Evolutionary conservation across 2,797 vertebrate species (phyloP).

Genomic region (Capromys pilorides): DNA sequence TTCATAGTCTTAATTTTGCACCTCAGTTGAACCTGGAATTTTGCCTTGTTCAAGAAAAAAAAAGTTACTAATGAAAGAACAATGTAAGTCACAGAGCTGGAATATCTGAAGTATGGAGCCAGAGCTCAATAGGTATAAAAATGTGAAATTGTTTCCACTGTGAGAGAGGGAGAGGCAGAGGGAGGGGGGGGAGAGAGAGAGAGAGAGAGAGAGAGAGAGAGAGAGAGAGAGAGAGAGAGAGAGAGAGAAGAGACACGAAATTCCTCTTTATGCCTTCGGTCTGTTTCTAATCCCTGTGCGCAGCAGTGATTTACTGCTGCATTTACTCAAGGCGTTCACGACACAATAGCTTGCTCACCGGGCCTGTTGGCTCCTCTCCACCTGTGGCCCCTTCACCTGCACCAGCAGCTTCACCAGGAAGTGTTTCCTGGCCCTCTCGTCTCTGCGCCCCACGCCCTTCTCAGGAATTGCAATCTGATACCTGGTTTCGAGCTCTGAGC

Average conservation of each 20-base stretch:
- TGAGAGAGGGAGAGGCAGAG: no score
- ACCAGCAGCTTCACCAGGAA: conserved; percentile 63
- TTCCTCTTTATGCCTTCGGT: neutral
- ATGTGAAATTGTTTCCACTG: neutral
- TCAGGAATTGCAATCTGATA: conserved; percentile 74
- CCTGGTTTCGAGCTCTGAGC: conserved; percentile 64
- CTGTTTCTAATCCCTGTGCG: conserved; percentile 68
- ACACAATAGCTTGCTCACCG: conserved; percentile 58
- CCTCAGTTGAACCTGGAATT: no score
- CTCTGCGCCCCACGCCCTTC: conserved; percentile 72
- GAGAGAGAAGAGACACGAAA: neutral
- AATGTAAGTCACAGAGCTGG: neutral
- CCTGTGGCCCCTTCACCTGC: conserved; percentile 63
- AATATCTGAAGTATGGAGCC: neutral
- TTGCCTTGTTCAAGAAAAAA: neutral
- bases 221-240: no score
- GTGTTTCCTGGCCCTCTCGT: conserved; percentile 35
- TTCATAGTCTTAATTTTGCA: conserved; percentile 32
- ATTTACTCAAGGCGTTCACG: conserved; percentile 76
- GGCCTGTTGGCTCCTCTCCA: conserved; percentile 57
- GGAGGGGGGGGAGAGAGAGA: no score
- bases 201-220: no score
- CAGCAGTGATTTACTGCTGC: no score
- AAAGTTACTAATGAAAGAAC: neutral
- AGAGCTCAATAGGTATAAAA: neutral